Conservation (phyloP, 1,140 invertebrate species). For the Diabrotica undecimpunctata region DNA sequence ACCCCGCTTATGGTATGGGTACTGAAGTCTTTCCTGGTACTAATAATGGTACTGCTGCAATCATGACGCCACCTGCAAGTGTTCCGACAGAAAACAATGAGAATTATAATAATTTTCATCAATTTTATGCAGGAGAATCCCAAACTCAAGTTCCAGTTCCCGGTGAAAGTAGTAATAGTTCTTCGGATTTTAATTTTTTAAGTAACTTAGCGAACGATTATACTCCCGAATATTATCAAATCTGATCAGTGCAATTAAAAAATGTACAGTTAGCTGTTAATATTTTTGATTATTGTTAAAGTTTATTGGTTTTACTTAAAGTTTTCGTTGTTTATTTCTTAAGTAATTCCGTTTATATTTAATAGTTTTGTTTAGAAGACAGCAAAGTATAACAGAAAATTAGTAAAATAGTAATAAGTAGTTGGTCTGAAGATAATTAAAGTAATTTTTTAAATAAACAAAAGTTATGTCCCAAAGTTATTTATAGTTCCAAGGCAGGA, state of each 20-base stretch:
- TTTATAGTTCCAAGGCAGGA: too few relatives aligned
- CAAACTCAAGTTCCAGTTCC: conserved; percentile 49
- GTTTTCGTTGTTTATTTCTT: conserved; percentile 10
- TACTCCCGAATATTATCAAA: conserved; percentile 86
- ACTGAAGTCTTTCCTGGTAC: conserved; percentile 36
- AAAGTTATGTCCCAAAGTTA: too few relatives aligned
- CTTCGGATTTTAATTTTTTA: conserved; percentile 87
- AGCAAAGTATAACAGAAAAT: too few relatives aligned
- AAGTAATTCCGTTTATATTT: neutral
- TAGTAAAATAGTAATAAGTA: too few relatives aligned
- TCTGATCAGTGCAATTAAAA: conserved; percentile 53
- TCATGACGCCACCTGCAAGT: conserved; percentile 57
- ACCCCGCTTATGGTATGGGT: conserved; percentile 46
- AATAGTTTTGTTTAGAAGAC: too few relatives aligned
- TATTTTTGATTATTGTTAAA: conserved; percentile 25
- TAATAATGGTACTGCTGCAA: conserved; percentile 33
- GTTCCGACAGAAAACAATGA: conserved; percentile 57
- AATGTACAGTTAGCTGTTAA: conserved; percentile 26
- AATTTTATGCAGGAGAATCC: conserved; percentile 62
- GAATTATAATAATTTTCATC: conserved; percentile 64
- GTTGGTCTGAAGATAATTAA: too few relatives aligned
- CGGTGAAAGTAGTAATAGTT: conserved; percentile 82
- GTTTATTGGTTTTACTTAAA: conserved; percentile 1
- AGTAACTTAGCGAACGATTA: conserved; percentile 88
- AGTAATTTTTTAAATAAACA: too few relatives aligned